Percentiles rank a stretch among this genome's conserved stretches.
Conservation (phyloP, 2,888 invertebrate genomes). For the Chaitophorus viminalis region DNA sequence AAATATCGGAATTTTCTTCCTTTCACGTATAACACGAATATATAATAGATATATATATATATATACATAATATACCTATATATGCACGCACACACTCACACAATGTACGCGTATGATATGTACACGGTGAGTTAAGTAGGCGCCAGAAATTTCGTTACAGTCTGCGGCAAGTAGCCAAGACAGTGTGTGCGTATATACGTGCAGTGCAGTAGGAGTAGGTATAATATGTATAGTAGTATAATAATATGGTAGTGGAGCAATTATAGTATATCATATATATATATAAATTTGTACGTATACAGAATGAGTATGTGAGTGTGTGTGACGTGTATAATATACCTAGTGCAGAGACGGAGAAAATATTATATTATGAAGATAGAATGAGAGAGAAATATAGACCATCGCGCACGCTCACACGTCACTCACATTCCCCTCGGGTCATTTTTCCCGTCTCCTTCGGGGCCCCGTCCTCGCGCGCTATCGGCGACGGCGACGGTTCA, state of each 20-base stretch:
- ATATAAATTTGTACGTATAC: no score
- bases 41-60: no score
- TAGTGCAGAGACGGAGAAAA: not conserved
- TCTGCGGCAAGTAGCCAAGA: slow-evolving; percentile 38
- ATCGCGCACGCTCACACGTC: not conserved
- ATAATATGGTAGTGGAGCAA: slow-evolving; percentile 1
- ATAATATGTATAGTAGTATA: slow-evolving; percentile 9
- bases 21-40: not conserved
- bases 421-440: slow-evolving; percentile 36
- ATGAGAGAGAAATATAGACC: not conserved
- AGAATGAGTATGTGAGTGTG: not conserved
- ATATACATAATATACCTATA: no score
- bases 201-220: no score
- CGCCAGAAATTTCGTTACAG: slow-evolving; percentile 62
- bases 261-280: not conserved
- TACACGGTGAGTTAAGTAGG: slow-evolving; percentile 59
- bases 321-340: not conserved
- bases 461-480: slow-evolving; percentile 5
- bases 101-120: not conserved
- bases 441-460: slow-evolving; percentile 44
- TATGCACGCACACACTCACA: not conserved
- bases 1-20: slow-evolving; percentile 39
- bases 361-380: not conserved
- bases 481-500: slow-evolving; percentile 19
- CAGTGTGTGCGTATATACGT: not conserved